A percentile compares a stretch with the other conserved stretches of the same genome.
phyloP scores from a whole-genome alignment of 2,888 invertebrate species.

The Drosophila monieri region DNA sequence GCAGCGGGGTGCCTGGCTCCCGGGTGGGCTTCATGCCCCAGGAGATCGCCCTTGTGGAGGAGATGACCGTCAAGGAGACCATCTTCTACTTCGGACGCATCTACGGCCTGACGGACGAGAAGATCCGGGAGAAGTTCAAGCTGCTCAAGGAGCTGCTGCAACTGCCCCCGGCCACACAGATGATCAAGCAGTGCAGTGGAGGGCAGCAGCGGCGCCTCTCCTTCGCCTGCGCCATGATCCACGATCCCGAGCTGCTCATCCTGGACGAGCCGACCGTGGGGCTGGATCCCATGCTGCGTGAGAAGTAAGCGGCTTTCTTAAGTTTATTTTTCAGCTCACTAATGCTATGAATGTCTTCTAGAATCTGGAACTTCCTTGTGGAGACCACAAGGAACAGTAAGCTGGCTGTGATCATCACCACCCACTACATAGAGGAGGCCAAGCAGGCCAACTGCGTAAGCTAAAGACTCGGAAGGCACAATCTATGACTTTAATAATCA shows the following conservation, averaged over 20 bases:
- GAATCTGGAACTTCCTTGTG: constrained; percentile 94
- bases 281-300: constrained; percentile 93
- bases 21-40: constrained; percentile 96
- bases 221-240: constrained; percentile 93
- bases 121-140: constrained; percentile 88
- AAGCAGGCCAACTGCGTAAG: constrained; percentile 91
- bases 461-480: constrained; percentile 8
- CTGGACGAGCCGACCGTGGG: constrained; percentile 98
- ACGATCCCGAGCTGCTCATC: constrained; percentile 94
- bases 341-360: constrained; percentile 79
- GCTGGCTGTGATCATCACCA: constrained; percentile 94
- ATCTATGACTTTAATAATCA: not conserved
- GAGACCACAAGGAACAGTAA: constrained; percentile 88
- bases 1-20: constrained; percentile 88
- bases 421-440: constrained; percentile 97
- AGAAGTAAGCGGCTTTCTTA: constrained; percentile 86
- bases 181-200: constrained; percentile 91
- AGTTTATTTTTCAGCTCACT: not conserved
- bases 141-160: constrained; percentile 90
- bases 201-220: constrained; percentile 96
- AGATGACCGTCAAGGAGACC: constrained; percentile 93
- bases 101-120: constrained; percentile 89
- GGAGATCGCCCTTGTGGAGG: constrained; percentile 91
- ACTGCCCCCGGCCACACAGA: constrained; percentile 88
- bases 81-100: constrained; percentile 94